These are phyloP conservation scores for Myzus persicae DNA, from an alignment of 1,140 invertebrate genomes.

Conservation along the genomic window DNA sequence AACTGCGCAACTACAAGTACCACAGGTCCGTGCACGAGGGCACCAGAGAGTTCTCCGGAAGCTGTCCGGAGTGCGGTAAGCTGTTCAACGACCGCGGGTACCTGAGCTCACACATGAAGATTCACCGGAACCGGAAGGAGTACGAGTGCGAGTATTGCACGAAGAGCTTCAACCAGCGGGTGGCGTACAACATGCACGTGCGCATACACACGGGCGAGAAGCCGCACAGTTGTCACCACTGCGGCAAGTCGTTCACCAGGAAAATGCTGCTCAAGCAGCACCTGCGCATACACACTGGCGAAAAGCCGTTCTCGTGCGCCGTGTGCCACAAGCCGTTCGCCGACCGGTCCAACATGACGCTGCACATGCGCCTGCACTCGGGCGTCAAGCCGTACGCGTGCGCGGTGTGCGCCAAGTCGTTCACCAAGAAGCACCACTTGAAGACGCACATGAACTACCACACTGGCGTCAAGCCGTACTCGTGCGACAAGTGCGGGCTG, in stretches of 20 bases:
- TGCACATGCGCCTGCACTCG: slow-evolving; percentile 79
- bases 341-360: slow-evolving; percentile 82
- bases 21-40: slow-evolving; percentile 63
- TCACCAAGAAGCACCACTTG: slow-evolving; percentile 85
- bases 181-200: slow-evolving; percentile 80
- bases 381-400: slow-evolving; percentile 89
- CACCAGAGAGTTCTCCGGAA: slow-evolving; percentile 65
- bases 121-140: slow-evolving; percentile 64
- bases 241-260: slow-evolving; percentile 85
- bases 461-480: slow-evolving; percentile 68
- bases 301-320: slow-evolving; percentile 77
- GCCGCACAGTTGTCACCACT: slow-evolving; percentile 84
- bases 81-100: slow-evolving; percentile 68
- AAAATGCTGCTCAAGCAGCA: slow-evolving; percentile 84
- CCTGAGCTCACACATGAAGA: slow-evolving; percentile 64
- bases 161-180: slow-evolving; percentile 77
- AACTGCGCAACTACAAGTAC: slow-evolving; percentile 63
- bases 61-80: slow-evolving; percentile 70
- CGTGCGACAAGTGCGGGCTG: slow-evolving; percentile 67
- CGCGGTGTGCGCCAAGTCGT: slow-evolving; percentile 82
- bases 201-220: slow-evolving; percentile 82
- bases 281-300: slow-evolving; percentile 78
- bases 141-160: slow-evolving; percentile 69
- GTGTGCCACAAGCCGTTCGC: slow-evolving; percentile 79
- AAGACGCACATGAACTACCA: slow-evolving; percentile 74